Evolutionary conservation across 2,888 invertebrate species (phyloP), one percentile per base, ranked within the genome.

Genomic region (Lypha dubia): DNA sequence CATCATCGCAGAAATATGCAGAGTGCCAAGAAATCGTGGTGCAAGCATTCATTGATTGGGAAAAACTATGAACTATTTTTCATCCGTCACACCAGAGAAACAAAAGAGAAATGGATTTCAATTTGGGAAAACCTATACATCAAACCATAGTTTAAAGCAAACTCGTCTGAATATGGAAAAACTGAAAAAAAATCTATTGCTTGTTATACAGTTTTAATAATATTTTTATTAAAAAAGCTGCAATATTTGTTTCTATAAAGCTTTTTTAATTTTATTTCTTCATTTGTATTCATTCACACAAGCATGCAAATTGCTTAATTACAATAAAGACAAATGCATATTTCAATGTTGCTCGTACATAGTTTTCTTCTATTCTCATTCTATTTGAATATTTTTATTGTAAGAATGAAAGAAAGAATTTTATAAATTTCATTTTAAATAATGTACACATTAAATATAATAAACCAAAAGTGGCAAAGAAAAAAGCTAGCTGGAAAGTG

Each of bases 371-470:
- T 71, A 49, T 20, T 24, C 9, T 32, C 53, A 20, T 67, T 53
- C 68, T 38, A 38, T 51, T 70, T 68, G 49, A 71, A 38, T 84
- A 75, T 71, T n/a, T n/a, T n/a, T 51, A 65, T 41, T 49, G 53
- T 56, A 67, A 11, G 60, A 44, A 56, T 53, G 49, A 79, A 44
- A 71, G 58, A 63, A 74, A 71, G 58, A 63, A 74, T 81, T 84
- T 77, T 62, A 77, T 63, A 68, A 84, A 80, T 81, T 80, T 58
- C 63, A 56, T 65, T 77, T 77, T 41, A 80, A 84, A 68, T 56
- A 67, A 67, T 62, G 51, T 77, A 58, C 73, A 70, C 76, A 84
- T 77, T 84, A 74, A 74, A 35, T 63, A 58, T 74, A 77, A 70
- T 74, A 84, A 84, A 73, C 38, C 46, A 84, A 63, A 76, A 56